phyloP scores from a whole-genome alignment of 2,797 vertebrate species.

The Ctenopoma kingsleyae region DNA sequence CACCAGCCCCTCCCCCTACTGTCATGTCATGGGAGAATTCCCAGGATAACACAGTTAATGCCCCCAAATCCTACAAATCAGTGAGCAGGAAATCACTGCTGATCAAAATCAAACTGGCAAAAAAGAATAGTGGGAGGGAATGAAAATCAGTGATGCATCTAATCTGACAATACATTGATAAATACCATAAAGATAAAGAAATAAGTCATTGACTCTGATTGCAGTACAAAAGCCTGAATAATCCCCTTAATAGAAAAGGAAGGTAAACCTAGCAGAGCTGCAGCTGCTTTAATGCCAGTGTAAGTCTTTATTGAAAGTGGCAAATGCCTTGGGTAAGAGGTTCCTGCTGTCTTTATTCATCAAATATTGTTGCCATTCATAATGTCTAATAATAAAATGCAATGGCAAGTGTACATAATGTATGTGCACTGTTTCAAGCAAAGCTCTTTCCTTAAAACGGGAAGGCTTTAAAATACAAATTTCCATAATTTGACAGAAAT shows the following conservation, averaged over 20 bases:
- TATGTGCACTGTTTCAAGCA: conserved; percentile 1
- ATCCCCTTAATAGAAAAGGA: conserved; percentile 7
- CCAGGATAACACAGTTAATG: conserved; percentile 67
- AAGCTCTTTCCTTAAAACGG: not conserved
- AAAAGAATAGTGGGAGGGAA: conserved; percentile 27
- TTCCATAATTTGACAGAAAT: not conserved
- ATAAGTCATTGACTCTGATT: conserved; percentile 7
- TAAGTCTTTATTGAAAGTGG: conserved; percentile 12
- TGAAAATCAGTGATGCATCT: conserved; percentile 24
- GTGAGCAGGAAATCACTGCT: conserved; percentile 73
- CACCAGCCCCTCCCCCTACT: conserved; percentile 44
- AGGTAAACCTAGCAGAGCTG: conserved; percentile 13
- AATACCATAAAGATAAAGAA: conserved; percentile 18
- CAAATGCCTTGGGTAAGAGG: conserved; percentile 24
- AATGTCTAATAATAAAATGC: conserved; percentile 10
- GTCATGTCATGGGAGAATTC: conserved; percentile 56
- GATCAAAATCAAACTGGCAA: conserved; percentile 53
- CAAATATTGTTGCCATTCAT: conserved; percentile 7
- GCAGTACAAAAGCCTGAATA: not conserved
- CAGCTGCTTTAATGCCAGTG: conserved; percentile 29
- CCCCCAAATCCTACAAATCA: conserved; percentile 78
- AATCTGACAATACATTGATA: conserved; percentile 15
- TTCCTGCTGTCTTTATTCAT: conserved; percentile 7
- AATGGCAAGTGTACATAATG: not conserved
- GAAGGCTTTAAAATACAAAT: not conserved